Percentiles rank a stretch among this genome's conserved stretches.
Evolutionary conservation across 2,113 vertebrate genomes (phyloP).

Genomic region (Clarias gariepinus): DNA sequence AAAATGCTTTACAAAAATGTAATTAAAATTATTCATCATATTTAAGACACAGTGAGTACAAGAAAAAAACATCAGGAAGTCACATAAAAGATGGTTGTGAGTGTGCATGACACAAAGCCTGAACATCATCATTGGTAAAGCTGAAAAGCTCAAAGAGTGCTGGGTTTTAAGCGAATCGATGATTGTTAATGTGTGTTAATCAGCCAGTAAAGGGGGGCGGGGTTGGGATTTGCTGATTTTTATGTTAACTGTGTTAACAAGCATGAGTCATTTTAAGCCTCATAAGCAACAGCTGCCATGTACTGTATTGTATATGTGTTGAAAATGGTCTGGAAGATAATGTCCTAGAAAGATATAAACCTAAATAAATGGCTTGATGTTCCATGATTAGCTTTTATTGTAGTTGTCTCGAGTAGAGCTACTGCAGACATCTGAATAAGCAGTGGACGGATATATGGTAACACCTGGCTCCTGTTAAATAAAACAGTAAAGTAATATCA

Average conservation of each 20-base stretch:
- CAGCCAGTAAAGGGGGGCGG: neutral
- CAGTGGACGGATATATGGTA: conserved; percentile 5
- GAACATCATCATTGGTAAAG: neutral
- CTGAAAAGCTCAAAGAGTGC: neutral
- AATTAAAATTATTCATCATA: neutral
- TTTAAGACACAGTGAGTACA: neutral
- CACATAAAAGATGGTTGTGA: neutral
- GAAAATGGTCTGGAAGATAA: neutral
- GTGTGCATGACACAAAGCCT: neutral
- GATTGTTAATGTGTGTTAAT: neutral
- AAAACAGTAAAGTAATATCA: no score
- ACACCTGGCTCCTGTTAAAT: conserved; percentile 22
- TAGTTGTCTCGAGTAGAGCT: neutral
- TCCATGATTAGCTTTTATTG: conserved; percentile 40
- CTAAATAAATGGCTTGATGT: neutral
- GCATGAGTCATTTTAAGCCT: neutral
- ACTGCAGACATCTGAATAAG: conserved; percentile 33
- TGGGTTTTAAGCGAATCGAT: neutral
- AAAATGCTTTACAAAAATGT: neutral
- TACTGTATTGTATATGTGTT: neutral
- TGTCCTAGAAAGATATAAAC: neutral
- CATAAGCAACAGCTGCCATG: neutral
- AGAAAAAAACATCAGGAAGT: neutral
- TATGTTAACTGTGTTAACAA: neutral
- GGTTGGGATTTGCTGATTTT: neutral